phyloP scores from a whole-genome alignment of 23 tunicate species.

The Phallusia fumigata region DNA sequence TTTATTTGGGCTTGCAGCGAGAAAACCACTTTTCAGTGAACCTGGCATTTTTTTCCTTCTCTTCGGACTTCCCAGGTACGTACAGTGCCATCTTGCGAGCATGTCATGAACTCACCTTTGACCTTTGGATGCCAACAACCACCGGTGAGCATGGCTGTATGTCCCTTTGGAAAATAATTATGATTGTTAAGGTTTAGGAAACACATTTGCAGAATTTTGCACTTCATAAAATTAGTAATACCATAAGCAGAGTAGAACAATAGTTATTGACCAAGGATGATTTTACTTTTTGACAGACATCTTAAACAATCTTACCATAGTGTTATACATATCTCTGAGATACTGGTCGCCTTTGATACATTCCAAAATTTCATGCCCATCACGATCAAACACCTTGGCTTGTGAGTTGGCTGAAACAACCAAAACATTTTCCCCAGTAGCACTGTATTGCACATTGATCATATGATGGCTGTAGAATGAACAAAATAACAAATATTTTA shows the following conservation, averaged over 20 bases:
- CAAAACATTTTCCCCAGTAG: slow-evolving; percentile 86
- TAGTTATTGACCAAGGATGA: too few species aligned
- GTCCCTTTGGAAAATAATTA: slow-evolving; percentile 50
- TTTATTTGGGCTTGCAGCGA: too few species aligned
- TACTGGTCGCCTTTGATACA: slow-evolving; percentile 98
- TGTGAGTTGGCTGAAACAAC: slow-evolving; percentile 86
- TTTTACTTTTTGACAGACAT: too few species aligned
- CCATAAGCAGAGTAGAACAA: too few species aligned
- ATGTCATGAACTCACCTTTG: slow-evolving; percentile 85
- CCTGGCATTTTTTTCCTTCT: slow-evolving; percentile 77
- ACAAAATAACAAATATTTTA: background rate
- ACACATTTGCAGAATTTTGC: too few species aligned
- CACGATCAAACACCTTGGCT: slow-evolving; percentile 92
- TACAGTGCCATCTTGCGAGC: slow-evolving; percentile 92
- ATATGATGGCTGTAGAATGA: slow-evolving; percentile 72
- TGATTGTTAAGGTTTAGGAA: too few species aligned
- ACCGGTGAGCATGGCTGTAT: slow-evolving; percentile 78
- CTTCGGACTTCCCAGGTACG: slow-evolving; percentile 72
- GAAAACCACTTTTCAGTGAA: background rate
- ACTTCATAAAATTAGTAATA: too few species aligned
- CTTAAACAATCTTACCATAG: slow-evolving; percentile 56
- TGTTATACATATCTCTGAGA: slow-evolving; percentile 85
- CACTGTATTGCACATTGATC: slow-evolving; percentile 67
- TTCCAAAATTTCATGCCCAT: slow-evolving; percentile 83
- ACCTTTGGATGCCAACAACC: slow-evolving; percentile 91